Percentiles rank a stretch among this genome's conserved stretches.
These are phyloP conservation scores for Rhinopomastus cyanomelas DNA, from an alignment of 2,113 vertebrate species.

Conservation along the genomic window DNA sequence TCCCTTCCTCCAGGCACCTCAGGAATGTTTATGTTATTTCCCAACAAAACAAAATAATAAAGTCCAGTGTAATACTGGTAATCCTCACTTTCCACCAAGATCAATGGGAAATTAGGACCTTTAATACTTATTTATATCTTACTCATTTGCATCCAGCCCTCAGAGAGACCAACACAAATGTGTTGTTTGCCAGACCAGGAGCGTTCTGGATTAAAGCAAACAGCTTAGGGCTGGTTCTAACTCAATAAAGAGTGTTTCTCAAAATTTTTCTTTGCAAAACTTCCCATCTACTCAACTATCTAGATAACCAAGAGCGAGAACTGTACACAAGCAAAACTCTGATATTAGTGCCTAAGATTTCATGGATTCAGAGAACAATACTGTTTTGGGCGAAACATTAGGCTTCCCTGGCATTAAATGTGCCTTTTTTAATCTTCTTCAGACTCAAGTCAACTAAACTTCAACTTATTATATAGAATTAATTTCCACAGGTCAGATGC, in stretches of 20 bases:
- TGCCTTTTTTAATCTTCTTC: background rate
- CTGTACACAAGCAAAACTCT: background rate
- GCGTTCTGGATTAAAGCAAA: background rate
- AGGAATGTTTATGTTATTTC: background rate
- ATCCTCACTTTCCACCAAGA: background rate
- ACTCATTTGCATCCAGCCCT: background rate
- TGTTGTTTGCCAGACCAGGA: background rate
- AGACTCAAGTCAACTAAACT: background rate
- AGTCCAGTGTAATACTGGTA: background rate
- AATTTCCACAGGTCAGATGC: background rate
- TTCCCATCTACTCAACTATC: background rate
- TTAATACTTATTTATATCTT: background rate
- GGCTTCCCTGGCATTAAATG: background rate
- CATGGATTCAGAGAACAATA: background rate
- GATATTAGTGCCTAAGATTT: background rate
- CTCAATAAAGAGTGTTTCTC: background rate
- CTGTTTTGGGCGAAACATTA: fast-evolving
- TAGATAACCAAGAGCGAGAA: background rate
- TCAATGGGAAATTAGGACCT: background rate
- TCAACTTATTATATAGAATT: background rate
- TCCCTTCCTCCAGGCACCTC: background rate
- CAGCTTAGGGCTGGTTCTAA: background rate
- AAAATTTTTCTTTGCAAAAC: background rate
- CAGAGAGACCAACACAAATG: background rate
- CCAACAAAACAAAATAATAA: background rate